phyloP scores from a whole-genome alignment of 2,797 vertebrate species.

The Morus bassanus region DNA sequence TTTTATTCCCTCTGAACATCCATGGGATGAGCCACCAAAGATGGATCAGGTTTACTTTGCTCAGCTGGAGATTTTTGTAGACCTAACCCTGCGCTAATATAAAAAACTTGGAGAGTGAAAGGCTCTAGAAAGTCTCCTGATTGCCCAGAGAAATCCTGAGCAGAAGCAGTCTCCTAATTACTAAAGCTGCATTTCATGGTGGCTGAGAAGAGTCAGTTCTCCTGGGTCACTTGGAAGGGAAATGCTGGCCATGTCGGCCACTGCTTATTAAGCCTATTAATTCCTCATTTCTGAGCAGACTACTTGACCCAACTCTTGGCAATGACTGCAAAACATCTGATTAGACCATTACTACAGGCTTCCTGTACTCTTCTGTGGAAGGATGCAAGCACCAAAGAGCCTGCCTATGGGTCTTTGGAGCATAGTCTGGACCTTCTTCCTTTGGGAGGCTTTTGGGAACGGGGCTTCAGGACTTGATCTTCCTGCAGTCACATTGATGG shows the following conservation, averaged over 20 bases:
- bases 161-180: neutral
- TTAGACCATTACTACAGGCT: neutral
- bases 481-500: neutral
- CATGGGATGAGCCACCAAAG: neutral
- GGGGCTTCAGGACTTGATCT: neutral
- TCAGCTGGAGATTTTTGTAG: neutral
- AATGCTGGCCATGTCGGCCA: neutral
- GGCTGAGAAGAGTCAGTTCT: neutral
- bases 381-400: neutral
- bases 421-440: neutral
- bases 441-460: neutral
- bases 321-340: neutral
- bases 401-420: neutral
- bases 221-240: neutral
- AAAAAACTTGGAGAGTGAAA: neutral
- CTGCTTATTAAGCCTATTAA: neutral
- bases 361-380: neutral
- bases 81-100: neutral
- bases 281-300: neutral
- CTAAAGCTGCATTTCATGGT: neutral
- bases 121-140: neutral
- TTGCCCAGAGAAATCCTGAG: neutral
- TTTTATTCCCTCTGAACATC: neutral
- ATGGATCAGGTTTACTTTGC: neutral
- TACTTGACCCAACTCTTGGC: neutral